These are phyloP conservation scores for Pangasius krempfi DNA, from an alignment of 2,797 vertebrate species.

Conservation along the genomic window DNA sequence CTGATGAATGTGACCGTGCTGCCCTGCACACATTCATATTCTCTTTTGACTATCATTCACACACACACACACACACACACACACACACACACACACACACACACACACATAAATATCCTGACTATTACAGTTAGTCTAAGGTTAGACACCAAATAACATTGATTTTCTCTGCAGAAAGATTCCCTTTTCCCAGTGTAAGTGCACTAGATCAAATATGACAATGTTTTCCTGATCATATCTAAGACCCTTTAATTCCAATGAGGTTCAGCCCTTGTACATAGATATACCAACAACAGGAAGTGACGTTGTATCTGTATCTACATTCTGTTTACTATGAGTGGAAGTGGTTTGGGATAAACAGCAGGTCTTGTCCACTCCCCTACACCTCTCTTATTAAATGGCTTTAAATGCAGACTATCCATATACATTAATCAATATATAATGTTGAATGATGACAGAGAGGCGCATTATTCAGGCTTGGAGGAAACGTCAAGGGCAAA, in stretches of 20 bases:
- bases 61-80: no score
- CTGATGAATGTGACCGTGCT: not conserved
- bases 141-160: slow-evolving; percentile 44
- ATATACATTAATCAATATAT: slow-evolving; percentile 40
- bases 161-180: not conserved
- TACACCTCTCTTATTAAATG: not conserved
- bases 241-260: not conserved
- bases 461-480: not conserved
- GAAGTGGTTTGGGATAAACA: not conserved
- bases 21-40: slow-evolving; percentile 20
- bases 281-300: not conserved
- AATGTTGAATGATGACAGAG: slow-evolving; percentile 25
- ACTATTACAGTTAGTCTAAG: not conserved
- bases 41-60: not conserved
- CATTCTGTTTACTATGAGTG: not conserved
- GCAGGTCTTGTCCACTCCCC: not conserved
- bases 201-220: not conserved
- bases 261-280: not conserved
- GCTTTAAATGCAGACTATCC: slow-evolving; percentile 5
- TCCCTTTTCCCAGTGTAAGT: not conserved
- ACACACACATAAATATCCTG: not conserved
- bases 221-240: not conserved
- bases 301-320: not conserved
- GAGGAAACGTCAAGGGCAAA: slow-evolving; percentile 51
- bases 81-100: not conserved